A percentile compares a stretch with the other conserved stretches of the same genome.
phyloP scores from a whole-genome alignment of 2,113 vertebrate species.

The Apeltes quadracus region DNA sequence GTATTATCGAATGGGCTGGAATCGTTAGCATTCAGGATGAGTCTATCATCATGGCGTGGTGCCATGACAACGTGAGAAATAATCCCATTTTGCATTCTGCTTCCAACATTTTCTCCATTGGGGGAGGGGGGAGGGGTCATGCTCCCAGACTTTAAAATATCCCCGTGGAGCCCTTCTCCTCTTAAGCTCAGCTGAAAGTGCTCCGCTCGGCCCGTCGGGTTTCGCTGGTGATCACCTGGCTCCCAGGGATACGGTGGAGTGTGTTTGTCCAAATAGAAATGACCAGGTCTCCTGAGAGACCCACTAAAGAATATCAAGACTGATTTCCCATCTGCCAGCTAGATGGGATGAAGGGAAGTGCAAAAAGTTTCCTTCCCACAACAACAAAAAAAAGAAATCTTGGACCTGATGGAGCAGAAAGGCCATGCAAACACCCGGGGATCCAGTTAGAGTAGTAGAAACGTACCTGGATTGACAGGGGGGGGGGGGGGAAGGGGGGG shows the following conservation, averaged over 20 bases:
- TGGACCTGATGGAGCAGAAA: conserved; percentile 28
- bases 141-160: background rate
- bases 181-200: conserved; percentile 6
- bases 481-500: too few species aligned
- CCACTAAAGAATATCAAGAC: conserved; percentile 30
- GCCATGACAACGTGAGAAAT: background rate
- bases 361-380: conserved; percentile 13
- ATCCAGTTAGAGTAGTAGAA: conserved; percentile 27
- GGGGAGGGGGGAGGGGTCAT: too few species aligned
- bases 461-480: conserved; percentile 27
- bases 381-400: background rate
- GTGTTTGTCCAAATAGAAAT: conserved; percentile 36
- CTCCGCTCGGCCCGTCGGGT: conserved; percentile 2
- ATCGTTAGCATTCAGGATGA: background rate
- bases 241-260: conserved; percentile 26
- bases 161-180: background rate
- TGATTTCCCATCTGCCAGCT: conserved; percentile 43
- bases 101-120: background rate
- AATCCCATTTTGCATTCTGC: background rate
- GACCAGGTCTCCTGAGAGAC: conserved; percentile 15
- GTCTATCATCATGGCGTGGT: background rate
- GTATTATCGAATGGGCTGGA: background rate
- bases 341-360: conserved; percentile 39
- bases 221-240: conserved; percentile 11
- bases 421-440: conserved; percentile 44